Base-by-base conservation (phyloP, 2,797 vertebrate genomes). In the Manis javanica region DNA sequence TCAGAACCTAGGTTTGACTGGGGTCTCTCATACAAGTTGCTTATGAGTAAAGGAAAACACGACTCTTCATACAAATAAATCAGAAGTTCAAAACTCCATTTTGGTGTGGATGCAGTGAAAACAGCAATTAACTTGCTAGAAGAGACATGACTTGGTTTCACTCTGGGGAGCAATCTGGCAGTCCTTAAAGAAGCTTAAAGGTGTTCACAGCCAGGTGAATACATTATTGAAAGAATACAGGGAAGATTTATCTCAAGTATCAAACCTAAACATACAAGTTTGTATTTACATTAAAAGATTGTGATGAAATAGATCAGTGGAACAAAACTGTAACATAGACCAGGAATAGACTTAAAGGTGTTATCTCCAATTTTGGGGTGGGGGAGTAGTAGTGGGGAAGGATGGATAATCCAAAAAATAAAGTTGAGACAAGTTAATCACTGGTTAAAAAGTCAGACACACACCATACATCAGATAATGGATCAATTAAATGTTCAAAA, bases 31-130 rank as follows among this genome's bases (percentile, higher is more conserved):
- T 59, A 74, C 21, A 57, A 39, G 42, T 13, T 95, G 68, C n/a
- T 29, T 69, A 75, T 75, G 31, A 16, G 46, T 71, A 53, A 59
- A 87, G 39, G 34, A 68, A 75, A 42, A 34, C 29, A 83, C 78
- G 46, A 53, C 7, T 69, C 31, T 82, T 68, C 34, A 88, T 29
- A 34, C 66, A 84, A 94, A 68, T 86, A 79, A 93, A 49, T 59
- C 59, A 75, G 61, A 92, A 89, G 57, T 79, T 90, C 21, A 78
- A 85, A 85, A 85, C 14, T 59, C 64, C 37, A 51, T 86, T 81
- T 90, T 51, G 39, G 21, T 90, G 66, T 90, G 34, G 59, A 26
- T 68, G 15, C 39, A 82, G 39, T 39, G 37, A 75, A 69, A 82
- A 95, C 14, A 87, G 26, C 19, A 81, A 21, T 57, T 78, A 71